phyloP scores from a whole-genome alignment of 2,888 invertebrate species.

The Bellardia pandia region DNA sequence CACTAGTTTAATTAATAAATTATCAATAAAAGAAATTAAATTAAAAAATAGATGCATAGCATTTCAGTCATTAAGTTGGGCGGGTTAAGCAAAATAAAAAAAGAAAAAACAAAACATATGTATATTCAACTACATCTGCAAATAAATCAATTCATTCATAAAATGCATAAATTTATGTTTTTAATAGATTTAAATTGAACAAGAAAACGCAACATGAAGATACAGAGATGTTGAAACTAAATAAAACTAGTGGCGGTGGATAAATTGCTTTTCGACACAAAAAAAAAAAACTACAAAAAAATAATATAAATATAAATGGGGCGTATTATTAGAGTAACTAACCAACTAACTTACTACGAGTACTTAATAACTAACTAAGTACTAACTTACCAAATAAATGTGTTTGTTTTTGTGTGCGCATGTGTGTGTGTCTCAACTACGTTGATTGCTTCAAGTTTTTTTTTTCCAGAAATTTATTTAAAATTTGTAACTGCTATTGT shows the following conservation, averaged over 20 bases:
- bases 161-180: constrained; percentile 51
- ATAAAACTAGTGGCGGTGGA: constrained; percentile 60
- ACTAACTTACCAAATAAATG: background rate
- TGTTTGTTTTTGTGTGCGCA: constrained; percentile 17
- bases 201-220: background rate
- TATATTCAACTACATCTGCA: constrained; percentile 11
- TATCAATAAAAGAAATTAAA: background rate
- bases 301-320: background rate
- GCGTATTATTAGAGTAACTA: constrained; percentile 8
- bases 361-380: background rate
- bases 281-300: background rate
- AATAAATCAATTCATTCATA: constrained; percentile 14
- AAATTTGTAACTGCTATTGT: constrained; percentile 21
- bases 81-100: background rate
- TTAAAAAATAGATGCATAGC: constrained; percentile 32
- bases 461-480: background rate
- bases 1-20: constrained; percentile 32
- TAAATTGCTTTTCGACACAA: constrained; percentile 20
- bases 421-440: constrained; percentile 32
- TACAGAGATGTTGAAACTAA: background rate
- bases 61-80: constrained; percentile 33
- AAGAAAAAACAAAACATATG: too few relatives aligned
- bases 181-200: constrained; percentile 55
- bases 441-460: constrained; percentile 28
- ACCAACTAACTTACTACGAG: background rate